Evolutionary conservation across 2,888 invertebrate genomes (phyloP), one percentile per base, ranked within the genome.

Genomic region (Erynnis tages): DNA sequence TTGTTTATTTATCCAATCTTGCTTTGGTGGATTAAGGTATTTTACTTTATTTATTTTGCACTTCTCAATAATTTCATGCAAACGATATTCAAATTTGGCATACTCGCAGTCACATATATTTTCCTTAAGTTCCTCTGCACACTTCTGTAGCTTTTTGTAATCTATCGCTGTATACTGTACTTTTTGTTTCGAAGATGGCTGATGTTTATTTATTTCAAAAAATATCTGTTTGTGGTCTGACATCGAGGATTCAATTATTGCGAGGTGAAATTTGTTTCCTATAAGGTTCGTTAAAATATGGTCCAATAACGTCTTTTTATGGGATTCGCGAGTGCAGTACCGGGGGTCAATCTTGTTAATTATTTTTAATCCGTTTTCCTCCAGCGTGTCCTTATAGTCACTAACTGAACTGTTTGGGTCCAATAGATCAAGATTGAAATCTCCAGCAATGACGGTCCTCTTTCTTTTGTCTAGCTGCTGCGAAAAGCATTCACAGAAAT

Each of bases 1-100:
- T 0, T 40, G 29, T 37, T 48, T 54, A 10, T 57, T 52, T 45
- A 59, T 57, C 59, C 59, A 59, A n/a, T 59, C 59, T 21, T 47
- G 25, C 23, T 17, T 43, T 4, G 56, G 59, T 14, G 29, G 25
- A 14, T 59, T 56, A 5, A 47, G 11, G 3, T 44, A 44, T 49
- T 59, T 57, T 2, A 14, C 34, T 52, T 59, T n/a, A n/a, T n/a
- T n/a, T n/a, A n/a, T n/a, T n/a, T n/a, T n/a, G n/a, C n/a, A n/a
- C n/a, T n/a, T n/a, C n/a, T n/a, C n/a, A n/a, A n/a, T n/a, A n/a
- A n/a, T n/a, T n/a, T n/a, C n/a, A n/a, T n/a, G n/a, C n/a, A n/a
- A n/a, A n/a, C n/a, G n/a, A n/a, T n/a, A n/a, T 25, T 40, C 27
- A 5, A 27, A 14, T 8, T 1, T 5, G 4, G 23, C 25, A 7